phyloP scores from a whole-genome alignment of 2,113 vertebrate genomes.

The Psittacus erithacus region DNA sequence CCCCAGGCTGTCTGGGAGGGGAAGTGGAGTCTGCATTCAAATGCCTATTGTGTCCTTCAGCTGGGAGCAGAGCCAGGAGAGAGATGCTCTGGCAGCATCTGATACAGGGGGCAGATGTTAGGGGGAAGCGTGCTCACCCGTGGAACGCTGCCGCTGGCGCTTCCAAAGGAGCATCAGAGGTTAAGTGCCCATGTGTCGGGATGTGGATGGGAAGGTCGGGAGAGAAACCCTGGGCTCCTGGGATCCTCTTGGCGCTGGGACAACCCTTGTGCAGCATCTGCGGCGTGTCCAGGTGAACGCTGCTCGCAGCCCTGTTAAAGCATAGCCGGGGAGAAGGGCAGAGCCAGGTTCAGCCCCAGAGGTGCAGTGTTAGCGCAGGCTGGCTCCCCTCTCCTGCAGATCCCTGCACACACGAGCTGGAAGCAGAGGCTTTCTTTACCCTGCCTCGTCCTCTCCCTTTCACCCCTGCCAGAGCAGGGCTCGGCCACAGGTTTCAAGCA shows the following conservation, averaged over 20 bases:
- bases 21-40: neutral
- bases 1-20: constrained; percentile 37
- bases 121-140: constrained; percentile 11
- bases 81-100: constrained; percentile 43
- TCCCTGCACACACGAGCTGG: neutral
- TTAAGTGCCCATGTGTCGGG: constrained; percentile 31
- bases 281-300: neutral
- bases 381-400: neutral
- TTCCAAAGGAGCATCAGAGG: constrained; percentile 32
- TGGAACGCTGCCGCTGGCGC: neutral
- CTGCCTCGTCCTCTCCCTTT: neutral
- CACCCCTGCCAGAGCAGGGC: neutral
- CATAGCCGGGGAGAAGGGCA: neutral
- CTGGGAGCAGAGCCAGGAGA: constrained; percentile 51
- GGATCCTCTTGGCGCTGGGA: neutral
- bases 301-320: fast-evolving
- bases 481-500: neutral
- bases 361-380: neutral
- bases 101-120: constrained; percentile 26
- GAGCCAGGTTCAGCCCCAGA: neutral
- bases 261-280: neutral
- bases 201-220: neutral
- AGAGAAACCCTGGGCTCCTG: neutral
- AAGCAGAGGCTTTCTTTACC: neutral
- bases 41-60: constrained; percentile 33